Percentiles rank a stretch among this genome's conserved stretches.
phyloP scores from a whole-genome alignment of 1,140 invertebrate species.

The Heliothis virescens region DNA sequence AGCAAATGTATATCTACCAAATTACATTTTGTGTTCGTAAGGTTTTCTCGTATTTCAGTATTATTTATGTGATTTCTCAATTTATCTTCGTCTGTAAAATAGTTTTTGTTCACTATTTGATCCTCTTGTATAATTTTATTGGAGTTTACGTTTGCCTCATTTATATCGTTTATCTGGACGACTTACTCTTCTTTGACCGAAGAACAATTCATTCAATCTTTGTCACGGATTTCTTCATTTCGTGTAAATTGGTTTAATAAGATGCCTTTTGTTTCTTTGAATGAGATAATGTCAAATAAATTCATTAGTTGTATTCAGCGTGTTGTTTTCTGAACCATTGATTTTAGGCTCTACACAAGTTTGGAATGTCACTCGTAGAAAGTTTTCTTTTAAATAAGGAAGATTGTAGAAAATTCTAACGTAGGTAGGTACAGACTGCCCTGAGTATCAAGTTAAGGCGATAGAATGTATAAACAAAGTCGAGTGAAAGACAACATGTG shows the following conservation, averaged over 20 bases:
- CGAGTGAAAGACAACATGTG: slow-evolving; percentile 8
- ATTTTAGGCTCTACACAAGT: slow-evolving; percentile 2
- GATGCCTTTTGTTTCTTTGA: neutral
- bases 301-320: neutral
- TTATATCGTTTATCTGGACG: neutral
- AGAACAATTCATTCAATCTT: neutral
- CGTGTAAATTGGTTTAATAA: neutral
- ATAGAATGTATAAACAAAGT: slow-evolving; percentile 35
- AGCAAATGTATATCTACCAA: slow-evolving; percentile 20
- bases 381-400: slow-evolving; percentile 15
- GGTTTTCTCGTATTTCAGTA: neutral
- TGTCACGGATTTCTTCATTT: neutral
- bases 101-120: neutral
- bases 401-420: no score
- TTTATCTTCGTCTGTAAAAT: neutral
- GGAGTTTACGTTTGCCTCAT: no score
- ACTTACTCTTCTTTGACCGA: neutral
- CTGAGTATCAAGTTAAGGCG: slow-evolving; percentile 21
- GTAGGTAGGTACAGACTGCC: neutral
- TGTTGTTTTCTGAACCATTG: slow-evolving; percentile 24
- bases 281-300: neutral
- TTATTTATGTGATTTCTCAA: neutral
- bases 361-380: neutral
- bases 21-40: slow-evolving; percentile 20
- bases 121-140: no score